phyloP scores from a whole-genome alignment of 2,888 invertebrate species.

The Tenthredo distinguenda region DNA sequence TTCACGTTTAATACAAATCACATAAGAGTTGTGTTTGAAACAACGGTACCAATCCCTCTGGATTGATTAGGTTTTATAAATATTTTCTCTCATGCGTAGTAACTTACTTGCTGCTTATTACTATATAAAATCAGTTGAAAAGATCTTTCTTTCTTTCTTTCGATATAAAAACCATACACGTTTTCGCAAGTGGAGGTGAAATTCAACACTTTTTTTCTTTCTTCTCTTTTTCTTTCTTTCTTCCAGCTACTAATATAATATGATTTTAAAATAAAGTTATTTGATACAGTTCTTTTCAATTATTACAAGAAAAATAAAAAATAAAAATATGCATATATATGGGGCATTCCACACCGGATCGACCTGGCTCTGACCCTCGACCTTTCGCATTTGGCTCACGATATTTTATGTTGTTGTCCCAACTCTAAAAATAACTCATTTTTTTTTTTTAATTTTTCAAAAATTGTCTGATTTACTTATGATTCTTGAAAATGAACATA shows the following conservation, averaged over 20 bases:
- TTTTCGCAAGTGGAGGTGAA: neutral
- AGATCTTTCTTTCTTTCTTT: slow-evolving; percentile 16
- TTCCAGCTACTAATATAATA: neutral
- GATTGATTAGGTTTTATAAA: slow-evolving; percentile 14
- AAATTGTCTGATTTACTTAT: too few species aligned
- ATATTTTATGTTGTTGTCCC: too few species aligned
- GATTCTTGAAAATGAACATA: too few species aligned
- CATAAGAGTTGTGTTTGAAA: slow-evolving; percentile 17
- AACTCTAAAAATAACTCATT: too few species aligned
- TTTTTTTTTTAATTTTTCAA: too few species aligned
- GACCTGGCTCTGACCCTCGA: too few species aligned
- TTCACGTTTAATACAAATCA: slow-evolving; percentile 22
- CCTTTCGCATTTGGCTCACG: too few species aligned
- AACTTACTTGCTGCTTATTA: slow-evolving; percentile 3
- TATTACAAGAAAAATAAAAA: neutral
- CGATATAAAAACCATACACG: neutral
- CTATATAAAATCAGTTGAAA: slow-evolving; percentile 18
- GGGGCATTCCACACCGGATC: too few species aligned
- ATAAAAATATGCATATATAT: neutral
- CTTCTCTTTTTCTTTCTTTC: neutral
- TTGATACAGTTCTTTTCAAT: slow-evolving; percentile 3
- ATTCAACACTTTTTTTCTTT: neutral
- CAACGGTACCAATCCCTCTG: neutral
- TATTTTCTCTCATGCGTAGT: neutral
- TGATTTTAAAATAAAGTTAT: slow-evolving; percentile 9